phyloP scores from a whole-genome alignment of 2,797 vertebrate genomes.

The Chrysocyon brachyurus region DNA sequence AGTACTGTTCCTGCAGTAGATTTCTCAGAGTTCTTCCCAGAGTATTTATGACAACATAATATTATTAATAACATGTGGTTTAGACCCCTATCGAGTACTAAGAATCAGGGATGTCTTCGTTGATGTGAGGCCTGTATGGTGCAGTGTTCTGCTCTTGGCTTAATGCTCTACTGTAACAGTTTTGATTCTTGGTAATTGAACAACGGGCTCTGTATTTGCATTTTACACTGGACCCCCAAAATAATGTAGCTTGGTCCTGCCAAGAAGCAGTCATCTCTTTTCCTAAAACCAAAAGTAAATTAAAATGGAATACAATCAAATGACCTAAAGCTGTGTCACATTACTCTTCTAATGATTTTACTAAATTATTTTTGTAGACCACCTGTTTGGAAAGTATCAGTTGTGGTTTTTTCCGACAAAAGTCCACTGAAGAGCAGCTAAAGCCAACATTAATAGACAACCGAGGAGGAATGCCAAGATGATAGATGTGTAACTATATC shows the following conservation, averaged over 20 bases:
- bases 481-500: neutral
- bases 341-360: neutral
- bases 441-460: neutral
- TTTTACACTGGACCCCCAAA: neutral
- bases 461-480: neutral
- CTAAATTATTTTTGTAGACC: neutral
- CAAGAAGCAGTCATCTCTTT: neutral
- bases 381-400: neutral
- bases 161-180: neutral
- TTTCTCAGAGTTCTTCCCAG: neutral
- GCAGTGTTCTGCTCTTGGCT: neutral
- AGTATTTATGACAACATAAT: neutral
- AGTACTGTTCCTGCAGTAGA: neutral
- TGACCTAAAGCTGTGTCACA: neutral
- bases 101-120: neutral
- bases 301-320: neutral
- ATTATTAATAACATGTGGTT: neutral
- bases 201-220: neutral
- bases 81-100: neutral
- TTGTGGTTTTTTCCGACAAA: neutral
- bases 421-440: neutral
- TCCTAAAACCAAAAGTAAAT: neutral
- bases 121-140: rapidly evolving
- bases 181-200: neutral
- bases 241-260: neutral